Percentiles rank a stretch among this genome's conserved stretches.
Conservation (phyloP, 1,140 invertebrate genomes). For the Helicoverpa armigera region DNA sequence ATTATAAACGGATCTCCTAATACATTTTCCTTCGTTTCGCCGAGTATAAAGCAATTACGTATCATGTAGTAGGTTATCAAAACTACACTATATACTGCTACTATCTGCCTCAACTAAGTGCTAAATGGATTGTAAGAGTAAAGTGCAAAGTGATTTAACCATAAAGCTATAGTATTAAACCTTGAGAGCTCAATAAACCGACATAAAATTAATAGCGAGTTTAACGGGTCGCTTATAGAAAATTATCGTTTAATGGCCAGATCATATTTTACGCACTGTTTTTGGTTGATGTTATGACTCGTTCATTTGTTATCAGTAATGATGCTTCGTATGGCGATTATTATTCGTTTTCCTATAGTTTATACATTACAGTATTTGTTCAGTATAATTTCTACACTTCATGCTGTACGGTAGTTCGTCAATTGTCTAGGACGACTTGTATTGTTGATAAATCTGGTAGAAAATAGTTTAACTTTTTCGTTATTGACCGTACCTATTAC, state of each 20-base stretch:
- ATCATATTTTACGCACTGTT: not conserved
- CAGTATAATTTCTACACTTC: no score
- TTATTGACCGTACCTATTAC: not conserved
- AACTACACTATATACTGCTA: slow-evolving; percentile 19
- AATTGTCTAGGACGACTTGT: no score
- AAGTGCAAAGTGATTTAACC: slow-evolving; percentile 29
- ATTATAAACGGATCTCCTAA: not conserved
- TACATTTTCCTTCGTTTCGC: not conserved
- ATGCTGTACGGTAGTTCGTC: no score
- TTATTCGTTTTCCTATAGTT: no score
- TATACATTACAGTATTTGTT: no score
- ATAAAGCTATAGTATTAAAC: slow-evolving; percentile 21
- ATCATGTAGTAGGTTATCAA: not conserved
- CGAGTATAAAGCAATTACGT: slow-evolving; percentile 5
- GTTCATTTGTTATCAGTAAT: not conserved
- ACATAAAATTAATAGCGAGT: slow-evolving; percentile 20
- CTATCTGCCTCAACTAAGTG: slow-evolving; percentile 25
- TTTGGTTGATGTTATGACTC: not conserved
- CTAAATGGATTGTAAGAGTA: slow-evolving; percentile 40
- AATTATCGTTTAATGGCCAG: slow-evolving; percentile 23
- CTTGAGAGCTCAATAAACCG: slow-evolving; percentile 16
- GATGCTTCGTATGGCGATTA: no score
- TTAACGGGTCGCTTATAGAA: slow-evolving; percentile 11
- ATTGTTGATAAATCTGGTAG: no score
- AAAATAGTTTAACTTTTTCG: no score